A percentile compares a stretch with the other conserved stretches of the same genome.
Evolutionary conservation across 2,113 vertebrate species (phyloP).

Genomic region (Poeciliopsis prolifica): DNA sequence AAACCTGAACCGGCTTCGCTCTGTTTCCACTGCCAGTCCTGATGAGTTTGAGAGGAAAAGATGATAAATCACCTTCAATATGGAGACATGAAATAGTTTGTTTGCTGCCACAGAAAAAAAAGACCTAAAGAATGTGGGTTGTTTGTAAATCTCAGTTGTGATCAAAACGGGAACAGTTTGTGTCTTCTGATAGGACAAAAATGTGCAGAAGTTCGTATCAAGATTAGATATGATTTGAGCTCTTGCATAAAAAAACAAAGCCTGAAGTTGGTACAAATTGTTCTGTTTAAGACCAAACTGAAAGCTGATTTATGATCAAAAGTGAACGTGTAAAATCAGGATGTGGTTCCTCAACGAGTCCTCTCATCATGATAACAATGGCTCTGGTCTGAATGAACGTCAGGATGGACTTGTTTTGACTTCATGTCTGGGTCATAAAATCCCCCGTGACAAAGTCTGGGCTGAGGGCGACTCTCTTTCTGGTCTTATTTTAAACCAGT

Average conservation of each 20-base stretch:
- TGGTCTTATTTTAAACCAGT: conserved; percentile 22
- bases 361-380: conserved; percentile 26
- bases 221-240: not conserved
- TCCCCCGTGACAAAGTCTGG: conserved; percentile 17
- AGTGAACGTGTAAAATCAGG: conserved; percentile 11
- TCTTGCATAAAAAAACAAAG: not conserved
- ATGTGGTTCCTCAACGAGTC: not conserved
- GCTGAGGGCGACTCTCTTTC: conserved; percentile 13
- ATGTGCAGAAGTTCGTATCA: not conserved
- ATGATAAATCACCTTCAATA: conserved; percentile 12
- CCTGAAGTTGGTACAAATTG: not conserved
- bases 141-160: not conserved
- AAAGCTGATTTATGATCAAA: conserved; percentile 5
- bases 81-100: not conserved
- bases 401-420: conserved; percentile 1
- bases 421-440: conserved; percentile 30
- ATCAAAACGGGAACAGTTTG: not conserved
- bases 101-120: not conserved
- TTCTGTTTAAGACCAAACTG: conserved; percentile 13
- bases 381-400: conserved; percentile 7
- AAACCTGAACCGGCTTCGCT: conserved; percentile 12
- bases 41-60: conserved; percentile 11
- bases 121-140: not conserved
- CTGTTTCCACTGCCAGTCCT: conserved; percentile 2
- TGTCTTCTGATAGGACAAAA: not conserved